A percentile compares a stretch with the other conserved stretches of the same genome.
These are phyloP conservation scores for Slavum lentiscoides DNA, from an alignment of 2,888 invertebrate species.

Conservation along the genomic window DNA sequence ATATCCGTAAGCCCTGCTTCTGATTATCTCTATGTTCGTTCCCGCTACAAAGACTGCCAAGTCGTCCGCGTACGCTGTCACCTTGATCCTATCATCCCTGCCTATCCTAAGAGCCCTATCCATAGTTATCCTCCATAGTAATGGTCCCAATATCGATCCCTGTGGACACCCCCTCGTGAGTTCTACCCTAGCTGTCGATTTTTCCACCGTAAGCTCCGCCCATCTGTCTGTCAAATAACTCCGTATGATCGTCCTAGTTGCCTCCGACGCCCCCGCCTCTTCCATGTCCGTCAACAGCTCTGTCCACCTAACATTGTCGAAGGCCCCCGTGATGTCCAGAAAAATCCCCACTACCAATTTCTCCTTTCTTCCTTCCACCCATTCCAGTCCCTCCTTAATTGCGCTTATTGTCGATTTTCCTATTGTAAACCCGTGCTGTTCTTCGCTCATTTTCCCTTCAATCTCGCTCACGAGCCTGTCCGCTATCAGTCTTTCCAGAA, in stretches of 20 bases:
- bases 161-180: neutral
- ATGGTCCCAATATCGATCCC: neutral
- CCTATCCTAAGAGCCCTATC: neutral
- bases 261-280: neutral
- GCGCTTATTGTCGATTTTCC: too few species aligned
- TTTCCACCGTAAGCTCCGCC: neutral
- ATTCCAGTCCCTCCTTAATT: too few species aligned
- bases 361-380: too few species aligned
- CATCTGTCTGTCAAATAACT: neutral
- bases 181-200: neutral
- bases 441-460: too few species aligned
- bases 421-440: too few species aligned
- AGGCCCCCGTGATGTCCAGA: neutral
- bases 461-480: too few species aligned
- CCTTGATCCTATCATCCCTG: neutral
- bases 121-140: neutral
- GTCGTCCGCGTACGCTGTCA: neutral
- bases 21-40: neutral
- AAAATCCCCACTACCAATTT: neutral
- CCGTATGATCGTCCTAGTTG: neutral
- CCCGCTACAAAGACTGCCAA: neutral
- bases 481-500: too few species aligned
- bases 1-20: neutral
- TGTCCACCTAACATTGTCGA: neutral
- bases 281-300: neutral